These are phyloP conservation scores for Coleophora flavipennella DNA, from an alignment of 2,888 invertebrate species.

Conservation along the genomic window DNA sequence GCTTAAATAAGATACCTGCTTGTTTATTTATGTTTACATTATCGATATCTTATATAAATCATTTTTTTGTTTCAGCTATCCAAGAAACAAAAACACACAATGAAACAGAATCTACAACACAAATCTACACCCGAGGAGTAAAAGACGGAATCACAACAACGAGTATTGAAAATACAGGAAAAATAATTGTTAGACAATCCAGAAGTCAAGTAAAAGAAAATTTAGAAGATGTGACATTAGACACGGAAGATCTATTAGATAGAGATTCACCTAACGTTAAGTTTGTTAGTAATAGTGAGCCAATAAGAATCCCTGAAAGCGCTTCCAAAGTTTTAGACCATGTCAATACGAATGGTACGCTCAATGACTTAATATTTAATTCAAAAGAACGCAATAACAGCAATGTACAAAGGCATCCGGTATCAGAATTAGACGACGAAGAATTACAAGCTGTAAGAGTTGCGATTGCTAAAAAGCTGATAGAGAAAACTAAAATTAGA, in stretches of 20 bases:
- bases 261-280: slow-evolving; percentile 24
- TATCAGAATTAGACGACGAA: slow-evolving; percentile 27
- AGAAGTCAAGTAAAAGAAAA: slow-evolving; percentile 15
- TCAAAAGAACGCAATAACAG: slow-evolving; percentile 19
- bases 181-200: slow-evolving; percentile 14
- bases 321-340: slow-evolving; percentile 52
- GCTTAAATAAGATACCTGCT: no score
- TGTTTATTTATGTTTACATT: no score
- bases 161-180: slow-evolving; percentile 3
- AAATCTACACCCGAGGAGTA: slow-evolving; percentile 19
- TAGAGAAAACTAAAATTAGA: slow-evolving; percentile 38
- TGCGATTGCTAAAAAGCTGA: slow-evolving; percentile 22
- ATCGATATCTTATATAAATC: no score
- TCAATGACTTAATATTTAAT: slow-evolving; percentile 32
- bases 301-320: slow-evolving; percentile 35
- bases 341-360: slow-evolving; percentile 26
- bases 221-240: slow-evolving; percentile 21
- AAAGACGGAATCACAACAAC: slow-evolving; percentile 13
- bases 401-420: slow-evolving; percentile 18
- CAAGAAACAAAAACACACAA: slow-evolving; percentile 33
- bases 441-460: slow-evolving; percentile 11
- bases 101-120: slow-evolving; percentile 3
- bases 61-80: slow-evolving; percentile 37
- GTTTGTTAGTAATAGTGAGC: slow-evolving; percentile 23
- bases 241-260: slow-evolving; percentile 15